phyloP scores from a whole-genome alignment of 2,113 vertebrate species.

The Passerina amoena region DNA sequence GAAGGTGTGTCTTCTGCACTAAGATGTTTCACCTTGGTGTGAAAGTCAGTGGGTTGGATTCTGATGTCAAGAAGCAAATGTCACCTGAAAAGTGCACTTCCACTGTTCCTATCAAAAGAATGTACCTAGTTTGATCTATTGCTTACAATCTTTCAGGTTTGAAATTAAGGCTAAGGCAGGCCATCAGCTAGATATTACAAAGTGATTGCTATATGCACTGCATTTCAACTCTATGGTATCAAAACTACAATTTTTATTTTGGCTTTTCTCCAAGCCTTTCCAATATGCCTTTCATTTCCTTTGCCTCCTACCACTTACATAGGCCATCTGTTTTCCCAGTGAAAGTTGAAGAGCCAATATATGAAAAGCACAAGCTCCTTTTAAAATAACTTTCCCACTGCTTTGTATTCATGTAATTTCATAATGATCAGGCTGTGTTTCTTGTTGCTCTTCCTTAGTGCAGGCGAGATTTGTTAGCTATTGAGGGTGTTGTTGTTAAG shows the following conservation, averaged over 20 bases:
- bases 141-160: not conserved
- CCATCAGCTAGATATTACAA: not conserved
- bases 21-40: not conserved
- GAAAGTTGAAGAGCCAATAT: not conserved
- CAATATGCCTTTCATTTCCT: not conserved
- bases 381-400: not conserved
- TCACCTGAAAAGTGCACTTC: not conserved
- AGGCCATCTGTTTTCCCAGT: constrained; percentile 1
- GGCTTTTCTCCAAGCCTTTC: not conserved
- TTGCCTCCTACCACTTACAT: not conserved
- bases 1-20: not conserved
- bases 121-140: not conserved
- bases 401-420: constrained; percentile 4
- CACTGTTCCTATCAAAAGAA: not conserved
- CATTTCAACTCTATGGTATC: not conserved
- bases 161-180: not conserved
- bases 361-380: not conserved
- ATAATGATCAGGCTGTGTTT: not conserved
- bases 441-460: not conserved
- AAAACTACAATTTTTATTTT: not conserved
- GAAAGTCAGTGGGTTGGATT: not conserved
- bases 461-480: not conserved
- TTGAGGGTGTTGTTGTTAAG: constrained; percentile 17
- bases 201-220: not conserved
- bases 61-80: not conserved